Evolutionary conservation across 2,888 invertebrate genomes (phyloP), one percentile per base, ranked within the genome.

Genomic region (Oxyscelio sp.): DNA sequence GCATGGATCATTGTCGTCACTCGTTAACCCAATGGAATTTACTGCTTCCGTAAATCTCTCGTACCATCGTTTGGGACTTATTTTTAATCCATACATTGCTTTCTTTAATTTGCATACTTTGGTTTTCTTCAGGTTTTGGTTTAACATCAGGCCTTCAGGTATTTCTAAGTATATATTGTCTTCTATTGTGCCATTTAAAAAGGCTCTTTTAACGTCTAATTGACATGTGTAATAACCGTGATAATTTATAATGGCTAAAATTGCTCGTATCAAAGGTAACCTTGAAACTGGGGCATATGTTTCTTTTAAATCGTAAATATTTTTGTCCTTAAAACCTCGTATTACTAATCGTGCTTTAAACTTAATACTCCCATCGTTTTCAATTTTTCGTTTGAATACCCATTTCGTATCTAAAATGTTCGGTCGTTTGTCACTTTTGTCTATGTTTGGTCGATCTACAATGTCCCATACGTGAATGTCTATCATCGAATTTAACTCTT

Each of bases 41-140:
- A 50, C 81, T 71, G 63, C 74, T 61, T 85, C 71, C 2, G 40
- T n/a, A 5, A 40, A 40, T 40, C 40, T 40, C 40, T n/a, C 40
- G 40, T 40, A 4, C 40, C 40, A 40, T 40, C 40, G 40, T 40
- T 40, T 40, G 3, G n/a, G 40, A 40, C n/a, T 40, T n/a, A 40
- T 54, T 63, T 43, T 59, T 9, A 86, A 43, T 6, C 85, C 81
- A 71, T 87, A 85, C n/a, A 85, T n/a, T 34, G 84, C 52, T 65
- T 38, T 66, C 38, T 87, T 9, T 11, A 87, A 38, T 71, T 84
- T 84, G 21, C 85, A 85, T 5, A 88, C 75, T 45, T 78, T 78
- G 15, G 15, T 48, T 27, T 21, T 9, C 63, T 48, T 48, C 5
- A 24, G 15, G 11, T 65, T 43, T 4, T 78, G 40, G 19, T 63